A percentile compares a stretch with the other conserved stretches of the same genome.
Conservation (phyloP, 2,113 vertebrate genomes). For the Aix galericulata region DNA sequence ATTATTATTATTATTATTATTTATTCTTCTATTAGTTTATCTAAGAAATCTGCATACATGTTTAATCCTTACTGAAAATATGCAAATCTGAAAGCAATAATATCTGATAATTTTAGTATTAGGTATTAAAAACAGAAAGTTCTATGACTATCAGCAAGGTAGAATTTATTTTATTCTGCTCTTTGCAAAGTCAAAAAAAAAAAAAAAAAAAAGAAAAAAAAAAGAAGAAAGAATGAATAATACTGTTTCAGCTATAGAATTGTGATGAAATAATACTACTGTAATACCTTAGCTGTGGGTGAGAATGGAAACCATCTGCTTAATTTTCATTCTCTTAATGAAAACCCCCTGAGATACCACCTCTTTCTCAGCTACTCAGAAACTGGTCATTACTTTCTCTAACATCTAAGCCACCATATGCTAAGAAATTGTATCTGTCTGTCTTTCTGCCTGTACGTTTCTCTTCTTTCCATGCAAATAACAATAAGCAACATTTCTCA, state of each 20-base stretch:
- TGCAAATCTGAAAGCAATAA: neutral
- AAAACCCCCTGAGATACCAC: neutral
- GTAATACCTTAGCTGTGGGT: neutral
- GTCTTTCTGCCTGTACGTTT: neutral
- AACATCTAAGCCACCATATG: conserved; percentile 21
- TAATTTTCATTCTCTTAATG: conserved; percentile 34
- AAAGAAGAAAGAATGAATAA: neutral
- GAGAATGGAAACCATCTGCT: conserved; percentile 38
- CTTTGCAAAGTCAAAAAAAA: neutral
- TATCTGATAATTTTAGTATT: neutral
- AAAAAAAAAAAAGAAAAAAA: neutral
- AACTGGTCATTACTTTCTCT: conserved; percentile 30
- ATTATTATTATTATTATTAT: neutral
- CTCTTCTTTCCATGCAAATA: neutral
- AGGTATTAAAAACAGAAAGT: neutral
- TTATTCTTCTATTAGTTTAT: neutral
- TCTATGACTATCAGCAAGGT: neutral
- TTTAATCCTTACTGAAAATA: conserved; percentile 16
- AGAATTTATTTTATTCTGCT: neutral
- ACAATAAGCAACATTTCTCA: neutral
- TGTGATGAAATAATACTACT: neutral
- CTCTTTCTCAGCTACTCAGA: conserved; percentile 33
- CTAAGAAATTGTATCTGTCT: neutral
- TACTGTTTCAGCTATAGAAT: neutral
- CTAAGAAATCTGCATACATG: neutral